Evolutionary conservation across 2,888 invertebrate genomes (phyloP).

Genomic region (Embidobia sp.): DNA sequence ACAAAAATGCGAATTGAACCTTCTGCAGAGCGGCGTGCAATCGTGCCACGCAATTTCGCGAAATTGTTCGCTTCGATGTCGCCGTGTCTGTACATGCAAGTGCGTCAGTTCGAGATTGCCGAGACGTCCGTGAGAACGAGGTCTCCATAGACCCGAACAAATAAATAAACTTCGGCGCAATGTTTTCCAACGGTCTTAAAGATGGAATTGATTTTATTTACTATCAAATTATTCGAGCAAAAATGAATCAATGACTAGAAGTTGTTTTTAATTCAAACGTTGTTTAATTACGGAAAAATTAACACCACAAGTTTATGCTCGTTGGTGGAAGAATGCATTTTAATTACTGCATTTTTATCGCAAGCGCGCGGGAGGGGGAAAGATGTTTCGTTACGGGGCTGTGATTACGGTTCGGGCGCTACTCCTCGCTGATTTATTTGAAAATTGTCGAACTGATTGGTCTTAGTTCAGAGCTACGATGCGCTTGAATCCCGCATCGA

Average conservation of each 20-base stretch:
- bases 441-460: neutral
- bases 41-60: conserved; percentile 70
- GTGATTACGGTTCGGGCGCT: no score
- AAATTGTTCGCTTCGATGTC: conserved; percentile 65
- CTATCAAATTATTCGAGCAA: neutral
- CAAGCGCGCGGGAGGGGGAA: no score
- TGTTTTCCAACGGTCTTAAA: neutral
- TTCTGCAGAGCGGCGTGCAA: conserved; percentile 69
- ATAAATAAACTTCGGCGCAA: conserved; percentile 1
- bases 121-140: neutral
- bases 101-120: conserved; percentile 14
- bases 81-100: conserved; percentile 12
- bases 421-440: neutral
- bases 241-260: neutral
- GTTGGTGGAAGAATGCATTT: no score
- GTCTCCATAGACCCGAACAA: neutral
- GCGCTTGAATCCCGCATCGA: neutral
- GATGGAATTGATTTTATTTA: neutral
- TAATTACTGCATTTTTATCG: no score
- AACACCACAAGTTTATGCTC: no score
- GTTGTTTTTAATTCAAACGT: neutral
- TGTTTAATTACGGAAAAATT: no score
- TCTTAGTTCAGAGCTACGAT: neutral
- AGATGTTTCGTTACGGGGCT: no score
- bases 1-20: conserved; percentile 67